Conservation (phyloP, 2,797 vertebrate genomes). For the Epinephelus coioides region DNA sequence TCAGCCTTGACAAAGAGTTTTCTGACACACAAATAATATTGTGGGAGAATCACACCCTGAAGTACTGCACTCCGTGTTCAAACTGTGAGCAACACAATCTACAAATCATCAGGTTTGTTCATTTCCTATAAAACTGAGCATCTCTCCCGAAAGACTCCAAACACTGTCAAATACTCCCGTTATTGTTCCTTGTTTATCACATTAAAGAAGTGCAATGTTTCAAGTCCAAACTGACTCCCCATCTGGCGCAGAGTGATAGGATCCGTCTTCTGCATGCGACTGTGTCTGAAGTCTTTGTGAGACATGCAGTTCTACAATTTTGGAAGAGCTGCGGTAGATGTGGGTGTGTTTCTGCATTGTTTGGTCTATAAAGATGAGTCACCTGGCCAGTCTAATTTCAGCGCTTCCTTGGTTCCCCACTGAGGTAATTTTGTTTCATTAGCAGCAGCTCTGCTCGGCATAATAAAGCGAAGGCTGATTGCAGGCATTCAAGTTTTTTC, state of each 20-base stretch:
- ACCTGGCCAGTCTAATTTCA: slow-evolving; percentile 41
- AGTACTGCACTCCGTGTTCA: neutral
- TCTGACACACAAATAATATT: neutral
- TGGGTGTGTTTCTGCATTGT: neutral
- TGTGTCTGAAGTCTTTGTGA: slow-evolving; percentile 6
- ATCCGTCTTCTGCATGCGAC: slow-evolving; percentile 9
- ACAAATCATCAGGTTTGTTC: slow-evolving; percentile 29
- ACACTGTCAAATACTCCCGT: slow-evolving; percentile 32
- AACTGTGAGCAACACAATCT: slow-evolving; percentile 13
- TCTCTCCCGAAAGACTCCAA: slow-evolving; percentile 24
- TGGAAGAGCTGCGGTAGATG: slow-evolving; percentile 20
- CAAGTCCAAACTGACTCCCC: slow-evolving; percentile 35
- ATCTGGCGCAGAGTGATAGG: slow-evolving; percentile 17
- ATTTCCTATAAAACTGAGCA: slow-evolving; percentile 23
- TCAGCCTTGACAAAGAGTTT: neutral
- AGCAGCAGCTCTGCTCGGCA: slow-evolving; percentile 45
- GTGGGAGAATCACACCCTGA: neutral
- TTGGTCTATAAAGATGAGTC: slow-evolving; percentile 28
- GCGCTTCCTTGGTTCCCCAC: slow-evolving; percentile 20
- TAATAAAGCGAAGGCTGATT: slow-evolving; percentile 53
- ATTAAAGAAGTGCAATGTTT: slow-evolving; percentile 23
- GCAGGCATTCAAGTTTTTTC: slow-evolving; percentile 42
- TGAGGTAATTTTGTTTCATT: slow-evolving; percentile 55
- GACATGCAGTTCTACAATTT: neutral
- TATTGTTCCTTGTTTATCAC: slow-evolving; percentile 52